A percentile compares a stretch with the other conserved stretches of the same genome.
Evolutionary conservation across 1,140 invertebrate genomes (phyloP).

Genomic region (Lepidurus arcticus): DNA sequence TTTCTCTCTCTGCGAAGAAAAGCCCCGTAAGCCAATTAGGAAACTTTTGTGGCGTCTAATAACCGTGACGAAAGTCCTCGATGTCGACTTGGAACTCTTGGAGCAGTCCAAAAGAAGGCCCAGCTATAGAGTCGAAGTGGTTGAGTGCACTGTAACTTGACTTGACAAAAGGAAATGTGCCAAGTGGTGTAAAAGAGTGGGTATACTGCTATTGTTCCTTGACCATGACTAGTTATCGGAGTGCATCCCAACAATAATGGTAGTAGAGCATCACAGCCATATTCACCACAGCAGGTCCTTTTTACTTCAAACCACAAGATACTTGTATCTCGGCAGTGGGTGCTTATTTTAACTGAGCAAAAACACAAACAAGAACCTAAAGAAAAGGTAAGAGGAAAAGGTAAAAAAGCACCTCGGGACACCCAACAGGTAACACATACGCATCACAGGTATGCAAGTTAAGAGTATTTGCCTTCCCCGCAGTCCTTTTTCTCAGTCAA

Average conservation of each 20-base stretch:
- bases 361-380: neutral
- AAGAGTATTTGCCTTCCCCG: neutral
- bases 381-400: neutral
- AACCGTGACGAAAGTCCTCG: constrained; percentile 11
- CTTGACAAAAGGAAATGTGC: constrained; percentile 5
- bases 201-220: constrained; percentile 13
- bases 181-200: neutral
- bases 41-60: constrained; percentile 15
- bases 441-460: neutral
- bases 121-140: neutral
- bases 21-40: constrained; percentile 17
- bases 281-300: neutral
- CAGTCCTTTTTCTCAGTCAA: neutral
- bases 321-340: neutral
- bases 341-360: neutral
- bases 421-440: neutral
- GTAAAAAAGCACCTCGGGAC: neutral
- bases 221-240: constrained; percentile 8
- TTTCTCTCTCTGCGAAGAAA: neutral
- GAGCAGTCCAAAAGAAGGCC: neutral
- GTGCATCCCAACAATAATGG: neutral
- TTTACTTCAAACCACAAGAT: neutral
- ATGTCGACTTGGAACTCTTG: neutral
- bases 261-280: constrained; percentile 10
- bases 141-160: neutral